A percentile compares a stretch with the other conserved stretches of the same genome.
Conservation (phyloP, 53 echinoderm and acorn worm species). For the Luidia sarsii region DNA sequence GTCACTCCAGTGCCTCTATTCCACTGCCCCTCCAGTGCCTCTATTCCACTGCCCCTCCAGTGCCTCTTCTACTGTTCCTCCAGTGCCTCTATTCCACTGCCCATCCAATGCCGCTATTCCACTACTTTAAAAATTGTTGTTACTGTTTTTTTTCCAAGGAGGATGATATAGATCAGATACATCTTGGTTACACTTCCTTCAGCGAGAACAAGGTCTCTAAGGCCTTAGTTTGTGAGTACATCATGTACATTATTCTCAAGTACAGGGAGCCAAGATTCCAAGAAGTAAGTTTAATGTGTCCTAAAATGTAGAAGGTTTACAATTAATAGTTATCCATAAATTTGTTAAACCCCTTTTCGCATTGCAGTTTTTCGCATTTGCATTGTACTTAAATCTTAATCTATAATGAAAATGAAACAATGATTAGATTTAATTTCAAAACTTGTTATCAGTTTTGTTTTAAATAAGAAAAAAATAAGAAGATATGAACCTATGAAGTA, state of each 20-base stretch:
- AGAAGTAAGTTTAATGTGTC: slow-evolving; percentile 69
- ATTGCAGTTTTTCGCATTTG: too few species aligned
- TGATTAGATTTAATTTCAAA: too few species aligned
- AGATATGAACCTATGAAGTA: too few species aligned
- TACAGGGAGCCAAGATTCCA: slow-evolving; percentile 95
- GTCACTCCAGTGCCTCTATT: too few species aligned
- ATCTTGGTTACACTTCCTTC: slow-evolving; percentile 95
- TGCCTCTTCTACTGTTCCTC: too few species aligned
- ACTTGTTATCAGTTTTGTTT: background rate
- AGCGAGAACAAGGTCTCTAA: slow-evolving; percentile 96
- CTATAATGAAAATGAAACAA: too few species aligned
- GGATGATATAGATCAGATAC: slow-evolving; percentile 94
- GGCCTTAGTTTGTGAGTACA: slow-evolving; percentile 83
- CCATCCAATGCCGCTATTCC: background rate
- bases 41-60: too few species aligned
- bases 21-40: background rate
- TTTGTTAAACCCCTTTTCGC: too few species aligned
- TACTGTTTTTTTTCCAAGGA: slow-evolving; percentile 69
- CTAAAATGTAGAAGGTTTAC: background rate
- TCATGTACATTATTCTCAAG: slow-evolving; percentile 95
- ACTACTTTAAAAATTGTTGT: background rate
- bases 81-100: background rate
- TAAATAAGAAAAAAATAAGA: background rate
- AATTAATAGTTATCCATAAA: too few species aligned
- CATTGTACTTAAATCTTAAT: too few species aligned